A percentile compares a stretch with the other conserved stretches of the same genome.
Evolutionary conservation across 2,113 vertebrate genomes (phyloP).

Genomic region (Gasterosteus aculeatus): DNA sequence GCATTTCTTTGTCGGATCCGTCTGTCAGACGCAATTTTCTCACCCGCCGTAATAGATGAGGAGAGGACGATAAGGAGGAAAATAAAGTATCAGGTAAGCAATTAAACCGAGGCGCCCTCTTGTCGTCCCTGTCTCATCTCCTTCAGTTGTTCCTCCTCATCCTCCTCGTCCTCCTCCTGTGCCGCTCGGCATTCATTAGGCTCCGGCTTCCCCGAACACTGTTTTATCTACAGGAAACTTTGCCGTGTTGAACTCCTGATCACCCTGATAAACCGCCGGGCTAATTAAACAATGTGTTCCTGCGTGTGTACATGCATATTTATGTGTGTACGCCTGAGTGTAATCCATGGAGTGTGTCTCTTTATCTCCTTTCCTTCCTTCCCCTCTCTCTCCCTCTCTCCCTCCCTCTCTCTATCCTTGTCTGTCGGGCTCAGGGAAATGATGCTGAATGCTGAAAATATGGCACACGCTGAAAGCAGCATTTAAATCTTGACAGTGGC

Average conservation of each 20-base stretch:
- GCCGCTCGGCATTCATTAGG: conserved; percentile 67
- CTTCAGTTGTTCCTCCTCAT: conserved; percentile 40
- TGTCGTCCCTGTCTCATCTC: conserved; percentile 58
- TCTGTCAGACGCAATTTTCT: conserved; percentile 63
- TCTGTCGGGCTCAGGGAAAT: conserved; percentile 76
- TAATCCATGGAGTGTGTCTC: conserved; percentile 74
- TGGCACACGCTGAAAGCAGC: conserved; percentile 75
- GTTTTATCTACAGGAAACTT: conserved; percentile 79
- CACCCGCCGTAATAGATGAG: conserved; percentile 57
- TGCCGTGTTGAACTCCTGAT: conserved; percentile 76
- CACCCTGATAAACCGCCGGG: conserved; percentile 76
- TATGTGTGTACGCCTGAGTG: conserved; percentile 66
- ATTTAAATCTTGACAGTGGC: conserved; percentile 81
- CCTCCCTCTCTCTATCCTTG: conserved; percentile 44
- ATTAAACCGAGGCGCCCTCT: conserved; percentile 72
- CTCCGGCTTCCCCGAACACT: conserved; percentile 61
- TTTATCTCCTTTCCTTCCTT: conserved; percentile 72
- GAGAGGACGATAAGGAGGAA: conserved; percentile 60
- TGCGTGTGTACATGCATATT: conserved; percentile 63
- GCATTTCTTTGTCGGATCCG: conserved; percentile 33
- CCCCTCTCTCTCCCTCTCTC: not conserved
- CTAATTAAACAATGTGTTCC: conserved; percentile 80
- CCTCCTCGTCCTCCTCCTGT: conserved; percentile 36
- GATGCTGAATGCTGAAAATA: conserved; percentile 78
- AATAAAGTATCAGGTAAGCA: conserved; percentile 74